Base-by-base conservation (phyloP, 1,140 invertebrate genomes). In the Hylyphantes graminicola region DNA sequence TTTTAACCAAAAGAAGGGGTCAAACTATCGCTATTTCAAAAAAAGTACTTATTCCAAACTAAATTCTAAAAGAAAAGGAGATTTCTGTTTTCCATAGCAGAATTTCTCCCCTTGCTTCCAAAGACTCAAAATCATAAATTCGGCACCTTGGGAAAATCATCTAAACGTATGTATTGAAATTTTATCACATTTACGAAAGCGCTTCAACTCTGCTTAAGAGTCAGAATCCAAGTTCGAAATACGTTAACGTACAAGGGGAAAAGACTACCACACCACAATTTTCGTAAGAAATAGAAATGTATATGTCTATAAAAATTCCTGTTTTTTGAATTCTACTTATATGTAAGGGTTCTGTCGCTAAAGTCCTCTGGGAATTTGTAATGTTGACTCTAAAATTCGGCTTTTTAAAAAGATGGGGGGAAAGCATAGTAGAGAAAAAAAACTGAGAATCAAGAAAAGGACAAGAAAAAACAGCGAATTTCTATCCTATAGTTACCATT, bases 371-470 rank as follows among this genome's bases (percentile, higher is more conserved):
- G 73, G 79, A 81, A 81, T 81, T 70, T 51, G 68, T 81, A 81
- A 81, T 81, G 79, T 81, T 81, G 79, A 81, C 79, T 81, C 79
- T 73, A 68, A 81, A 81, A 81, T 81, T 81, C 79, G 63, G 79
- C 73, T 81, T 81, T 81, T 73, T 70, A 48, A 72, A 55, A 73
- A 73, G 64, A 19, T 48, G 67, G 55, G 63, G 65, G 57, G 19
- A 64, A 70, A 70, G 65, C 10, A 54, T n/a, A 63, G 21, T 15
- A 72, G 35, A 12, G 65, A 63, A 35, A 35, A 35, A 35, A 35
- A 35, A 35, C 35, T 35, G 9, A 61, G 55, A 73, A 63, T 17
- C 35, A 19, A 21, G 9, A 12, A 65, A 54, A 64, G 15, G 63
- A 72, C 8, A 15, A 81, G 54, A 73, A 63, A 81, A 81, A 81